Base-by-base conservation (phyloP, 2,113 vertebrate genomes). In the Aegypius monachus region DNA sequence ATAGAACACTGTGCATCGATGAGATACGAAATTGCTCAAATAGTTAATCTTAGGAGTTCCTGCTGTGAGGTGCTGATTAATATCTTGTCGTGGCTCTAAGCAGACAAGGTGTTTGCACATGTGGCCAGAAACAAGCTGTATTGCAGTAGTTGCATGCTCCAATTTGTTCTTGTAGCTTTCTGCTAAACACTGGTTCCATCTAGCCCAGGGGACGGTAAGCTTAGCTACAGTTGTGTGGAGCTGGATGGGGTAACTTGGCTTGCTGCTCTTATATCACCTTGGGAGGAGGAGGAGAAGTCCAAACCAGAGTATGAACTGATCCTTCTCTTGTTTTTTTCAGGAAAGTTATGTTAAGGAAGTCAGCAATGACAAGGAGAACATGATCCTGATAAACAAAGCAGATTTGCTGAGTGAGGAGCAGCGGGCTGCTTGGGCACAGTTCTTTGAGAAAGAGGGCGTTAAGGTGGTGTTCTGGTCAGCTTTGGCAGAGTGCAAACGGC, bases 391-490 rank as follows among this genome's bases (percentile, higher is more conserved):
- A 92, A 99, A 99, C 96, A 99, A 99, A 96, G 99, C 99, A 0
- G 99, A 99, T 95, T 74, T 99, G 91, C 91, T 99, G 94, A 99
- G 98, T 58, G 95, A 97, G 40, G 98, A 99, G 96, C 99, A 99
- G 95, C 98, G 99, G 23, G 72, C 88, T 40, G 91, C 93, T 71
- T 99, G 99, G 99, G 99, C 99, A 27, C 83, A 52, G 12, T 96
- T 98, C 97, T 99, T 99, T 88, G 98, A 99, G 94, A 98, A 97
- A 9, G 98, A 99, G 40, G 98, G 98, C 0, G 63, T 99, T 32
- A 98, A 98, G 88, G 98, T 99, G 20, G 99, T 99, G 81, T 99
- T 99, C 98, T 99, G 99, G 99, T 99, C 99, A 5, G 99, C 99
- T 25, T 77, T 99, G 95, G 98, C 98, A n/a, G 99, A 99, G 95